Base-by-base conservation (phyloP, 2,888 invertebrate genomes). In the Melipona beecheii region DNA sequence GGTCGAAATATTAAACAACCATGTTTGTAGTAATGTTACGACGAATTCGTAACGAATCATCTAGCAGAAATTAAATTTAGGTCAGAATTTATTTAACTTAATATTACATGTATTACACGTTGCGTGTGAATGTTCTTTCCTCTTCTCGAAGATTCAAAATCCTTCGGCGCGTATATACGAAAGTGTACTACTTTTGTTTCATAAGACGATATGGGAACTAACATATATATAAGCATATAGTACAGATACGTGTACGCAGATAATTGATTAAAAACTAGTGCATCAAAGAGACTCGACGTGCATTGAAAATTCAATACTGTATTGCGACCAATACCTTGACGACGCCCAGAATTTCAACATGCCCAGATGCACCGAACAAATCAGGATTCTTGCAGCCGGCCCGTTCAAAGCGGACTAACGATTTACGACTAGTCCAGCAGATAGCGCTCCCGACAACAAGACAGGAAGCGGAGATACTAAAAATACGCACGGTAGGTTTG, bases 1-100 rank as follows among this genome's bases (percentile, higher is more conserved):
- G 86, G 90, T 92, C 90, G 90, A 90, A 90, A 89, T 91, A 91
- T 92, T 91, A 89, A 90, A 60, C 85, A 87, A 43, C 9, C 43
- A 90, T 90, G 80, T 76, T 60, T 31, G 11, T 62, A 24, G 62
- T 64, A 71, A 66, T 71, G 56, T 81, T 58, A 24, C 75, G 15
- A 24, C 21, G 19, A 58, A 73, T 43, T n/a, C n/a, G 4, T 19
- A 27, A 27, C n/a, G 6, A 54, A 71, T 31, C 17, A n/a, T 56
- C 60, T 24, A 19, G 19, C 24, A 17, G 36, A 0, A 36, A 64
- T 19, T 43, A 24, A 52, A n/a, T 68, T 68, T 27, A 31, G 9
- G 19, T 50, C 31, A 27, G n/a, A 21, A 36, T n/a, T 17, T 52
- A 27, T 54, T 27, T 6, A 56, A 31, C 27, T 24, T 15, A n/a